Percentiles rank a stretch among this genome's conserved stretches.
Conservation (phyloP, 2,888 invertebrate genomes). For the Notodromas monacha region DNA sequence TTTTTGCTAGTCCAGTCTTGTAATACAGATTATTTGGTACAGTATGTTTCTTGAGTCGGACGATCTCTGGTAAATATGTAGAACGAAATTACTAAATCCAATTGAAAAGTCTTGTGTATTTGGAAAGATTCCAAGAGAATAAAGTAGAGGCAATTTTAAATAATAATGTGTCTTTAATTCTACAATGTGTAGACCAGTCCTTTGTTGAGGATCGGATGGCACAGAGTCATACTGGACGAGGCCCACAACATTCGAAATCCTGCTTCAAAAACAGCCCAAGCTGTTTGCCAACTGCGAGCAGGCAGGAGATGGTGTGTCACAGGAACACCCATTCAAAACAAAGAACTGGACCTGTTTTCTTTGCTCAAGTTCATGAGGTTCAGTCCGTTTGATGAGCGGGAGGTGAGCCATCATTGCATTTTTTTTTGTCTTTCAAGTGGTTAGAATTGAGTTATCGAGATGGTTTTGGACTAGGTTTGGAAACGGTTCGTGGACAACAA, state of each 20-base stretch:
- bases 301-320: constrained; percentile 49
- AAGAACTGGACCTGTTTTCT: constrained; percentile 34
- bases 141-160: no score
- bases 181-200: no score
- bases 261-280: constrained; percentile 35
- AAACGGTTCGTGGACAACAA: constrained; percentile 69
- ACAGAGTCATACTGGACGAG: constrained; percentile 62
- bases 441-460: background rate
- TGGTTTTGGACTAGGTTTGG: constrained; percentile 29
- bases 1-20: no score
- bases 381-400: constrained; percentile 55
- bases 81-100: no score
- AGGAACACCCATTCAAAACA: constrained; percentile 83
- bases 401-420: constrained; percentile 8
- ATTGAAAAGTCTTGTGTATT: no score
- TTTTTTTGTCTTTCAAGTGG: background rate
- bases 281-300: constrained; percentile 29
- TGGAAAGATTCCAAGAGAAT: no score
- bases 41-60: no score
- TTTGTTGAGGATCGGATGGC: constrained; percentile 39
- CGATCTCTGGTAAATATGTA: no score
- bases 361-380: constrained; percentile 48
- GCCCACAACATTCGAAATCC: constrained; percentile 68
- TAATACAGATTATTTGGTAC: no score
- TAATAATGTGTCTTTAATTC: no score